Base-by-base conservation (phyloP, 2,797 vertebrate species). In the Mallotus villosus region DNA sequence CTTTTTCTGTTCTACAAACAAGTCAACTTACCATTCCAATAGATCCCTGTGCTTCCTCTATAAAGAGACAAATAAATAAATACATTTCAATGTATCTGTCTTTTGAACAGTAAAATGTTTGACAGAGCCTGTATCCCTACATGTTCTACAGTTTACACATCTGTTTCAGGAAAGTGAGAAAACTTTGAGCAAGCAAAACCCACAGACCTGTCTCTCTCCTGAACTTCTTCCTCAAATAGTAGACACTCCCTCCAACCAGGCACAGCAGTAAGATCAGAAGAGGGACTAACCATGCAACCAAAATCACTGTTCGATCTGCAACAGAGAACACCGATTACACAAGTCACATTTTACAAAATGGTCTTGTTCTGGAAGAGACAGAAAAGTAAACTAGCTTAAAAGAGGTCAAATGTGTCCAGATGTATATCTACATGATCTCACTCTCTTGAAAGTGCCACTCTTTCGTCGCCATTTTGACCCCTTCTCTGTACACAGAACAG, bases 401-500 rank as follows among this genome's bases (percentile, higher is more conserved):
- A 46, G 7, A 63, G 41, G 24, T 55, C 49, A 67, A 27, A 27
- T 24, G 64, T n/a, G 49, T 55, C 32, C 25, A 19, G n/a, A n/a
- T 8, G 24, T 32, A 67, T 11, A 27, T 55, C 25, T 2, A 27
- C 12, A 24, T 3, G 8, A 21, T 34, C n/a, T 59, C 70, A 74
- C 53, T 24, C 24, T 74, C 67, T 32, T 29, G 27, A 53, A 63
- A 9, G 2, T 0, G 0, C 85, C 82, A 90, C 63, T 53, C 80
- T 70, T 78, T 82, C 24, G 77, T 80, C 1, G 70, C 74, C 81
- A 81, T 72, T 74, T 76, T 59, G 2, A 71, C 76, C 0, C 80
- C 82, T 12, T 90, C 87, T 79, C 85, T 84, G 0, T 37, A 73
- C 58, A 79, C 85, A 64, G 74, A 72, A 67, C 89, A 92, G 24